phyloP scores from a whole-genome alignment of 2,113 vertebrate genomes.

The Catharus minimus region DNA sequence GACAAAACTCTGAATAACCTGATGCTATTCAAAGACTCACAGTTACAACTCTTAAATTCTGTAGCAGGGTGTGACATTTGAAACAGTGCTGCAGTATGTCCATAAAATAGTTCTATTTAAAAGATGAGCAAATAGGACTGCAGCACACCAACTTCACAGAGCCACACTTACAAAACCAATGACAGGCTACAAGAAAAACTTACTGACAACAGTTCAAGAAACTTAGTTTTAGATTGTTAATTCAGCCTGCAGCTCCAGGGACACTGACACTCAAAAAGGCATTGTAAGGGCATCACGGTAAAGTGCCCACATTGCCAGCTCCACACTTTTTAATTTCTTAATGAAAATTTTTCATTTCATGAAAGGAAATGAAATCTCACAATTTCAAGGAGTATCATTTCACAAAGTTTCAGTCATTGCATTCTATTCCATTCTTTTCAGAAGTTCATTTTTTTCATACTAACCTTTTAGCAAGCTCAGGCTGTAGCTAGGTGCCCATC shows the following conservation, averaged over 20 bases:
- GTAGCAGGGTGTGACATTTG: background rate
- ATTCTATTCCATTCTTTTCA: too few relatives aligned
- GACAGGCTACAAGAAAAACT: background rate
- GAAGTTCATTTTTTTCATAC: background rate
- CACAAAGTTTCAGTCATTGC: background rate
- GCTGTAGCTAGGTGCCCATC: background rate
- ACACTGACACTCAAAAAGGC: background rate
- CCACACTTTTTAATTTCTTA: background rate
- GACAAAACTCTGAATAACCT: background rate
- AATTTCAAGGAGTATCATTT: background rate
- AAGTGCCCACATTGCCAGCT: background rate
- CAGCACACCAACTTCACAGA: background rate
- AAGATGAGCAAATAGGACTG: background rate
- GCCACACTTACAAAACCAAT: background rate
- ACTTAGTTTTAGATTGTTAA: background rate
- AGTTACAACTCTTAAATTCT: background rate
- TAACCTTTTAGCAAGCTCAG: background rate
- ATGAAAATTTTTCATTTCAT: background rate
- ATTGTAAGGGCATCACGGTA: background rate
- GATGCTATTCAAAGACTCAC: background rate
- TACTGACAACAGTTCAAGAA: background rate
- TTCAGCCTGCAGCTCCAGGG: background rate
- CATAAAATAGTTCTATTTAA: background rate
- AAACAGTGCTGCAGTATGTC: background rate
- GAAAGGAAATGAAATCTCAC: background rate